phyloP scores from a whole-genome alignment of 92 coral and sea anemone species.

The Epizoanthus scotinus region DNA sequence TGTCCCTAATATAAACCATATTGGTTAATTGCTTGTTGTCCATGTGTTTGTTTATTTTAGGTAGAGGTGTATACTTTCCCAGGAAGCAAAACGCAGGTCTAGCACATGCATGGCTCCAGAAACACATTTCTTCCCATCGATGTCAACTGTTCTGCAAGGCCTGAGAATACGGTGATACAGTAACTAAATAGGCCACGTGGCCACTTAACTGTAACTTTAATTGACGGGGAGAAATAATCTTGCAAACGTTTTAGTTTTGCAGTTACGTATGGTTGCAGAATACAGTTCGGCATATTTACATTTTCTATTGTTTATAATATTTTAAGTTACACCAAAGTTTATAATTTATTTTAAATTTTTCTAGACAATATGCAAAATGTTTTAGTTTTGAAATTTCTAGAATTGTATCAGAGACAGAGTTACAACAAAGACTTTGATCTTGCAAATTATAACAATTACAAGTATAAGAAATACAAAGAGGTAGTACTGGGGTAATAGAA shows the following conservation, averaged over 20 bases:
- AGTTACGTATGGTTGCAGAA: background rate
- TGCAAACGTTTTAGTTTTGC: conserved; percentile 37
- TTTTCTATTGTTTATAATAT: background rate
- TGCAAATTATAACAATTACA: background rate
- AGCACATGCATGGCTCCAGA: conserved; percentile 33
- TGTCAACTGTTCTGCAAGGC: conserved; percentile 38
- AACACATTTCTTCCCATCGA: conserved; percentile 26
- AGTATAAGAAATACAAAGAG: background rate
- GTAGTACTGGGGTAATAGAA: too few species aligned
- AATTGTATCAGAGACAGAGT: too few species aligned
- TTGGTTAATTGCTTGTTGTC: background rate
- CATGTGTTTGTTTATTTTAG: background rate
- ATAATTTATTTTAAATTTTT: background rate
- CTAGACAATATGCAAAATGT: background rate
- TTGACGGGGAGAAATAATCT: background rate
- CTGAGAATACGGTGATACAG: background rate
- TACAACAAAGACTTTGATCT: background rate
- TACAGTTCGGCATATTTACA: background rate
- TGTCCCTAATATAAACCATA: too few species aligned
- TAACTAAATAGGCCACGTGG: too few species aligned
- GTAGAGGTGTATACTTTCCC: conserved; percentile 25
- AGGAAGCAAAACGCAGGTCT: conserved; percentile 20
- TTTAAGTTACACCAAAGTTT: background rate
- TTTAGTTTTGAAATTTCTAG: conserved; percentile 14
- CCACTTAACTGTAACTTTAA: too few species aligned